Base-by-base conservation (phyloP, 2,888 invertebrate species). In the Ormyrus pomaceus region DNA sequence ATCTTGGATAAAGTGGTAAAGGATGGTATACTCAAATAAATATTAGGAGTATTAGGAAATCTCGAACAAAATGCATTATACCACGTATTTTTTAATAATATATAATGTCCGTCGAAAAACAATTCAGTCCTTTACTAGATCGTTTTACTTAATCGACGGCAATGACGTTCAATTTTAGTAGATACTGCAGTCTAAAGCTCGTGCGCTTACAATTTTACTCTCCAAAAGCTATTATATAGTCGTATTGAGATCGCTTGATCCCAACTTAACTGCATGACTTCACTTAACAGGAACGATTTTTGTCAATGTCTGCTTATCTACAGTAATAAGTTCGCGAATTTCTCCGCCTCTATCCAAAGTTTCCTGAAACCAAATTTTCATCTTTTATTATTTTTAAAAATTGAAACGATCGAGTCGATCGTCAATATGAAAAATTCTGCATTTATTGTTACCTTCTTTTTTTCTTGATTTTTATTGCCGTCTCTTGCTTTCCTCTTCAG, bases 111-210 rank as follows among this genome's bases (percentile, higher is more conserved):
- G 34, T 34, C 34, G 34, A 34, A 34, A 34, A 58, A 10, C 0
- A 58, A 34, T 61, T 19, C 34, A 10, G 6, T 11, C 34, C 5
- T 61, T 61, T 61, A 61, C 34, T 6, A 34, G 58, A 34, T 10
- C 61, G 61, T 61, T 61, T 61, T 34, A 10, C 34, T n/a, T 61
- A 61, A 61, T 61, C 61, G 61, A 61, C 61, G 19, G 34, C 34
- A 34, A 61, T 10, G 10, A 61, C 61, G 9, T 61, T 19, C 61
- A 61, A 61, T 61, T 61, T 61, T 6, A 61, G 34, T 61, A 34
- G 34, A 61, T 13, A 58, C 61, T 61, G 34, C 61, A 34, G 61
- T 61, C 61, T 61, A 4, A 10, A 10, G 61, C 10, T 61, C 61
- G 34, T 61, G 7, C 34, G 34, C 10, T 19, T 34, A 10, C 61